phyloP scores from a whole-genome alignment of 2,797 vertebrate species.

The Xyrichtys novacula region DNA sequence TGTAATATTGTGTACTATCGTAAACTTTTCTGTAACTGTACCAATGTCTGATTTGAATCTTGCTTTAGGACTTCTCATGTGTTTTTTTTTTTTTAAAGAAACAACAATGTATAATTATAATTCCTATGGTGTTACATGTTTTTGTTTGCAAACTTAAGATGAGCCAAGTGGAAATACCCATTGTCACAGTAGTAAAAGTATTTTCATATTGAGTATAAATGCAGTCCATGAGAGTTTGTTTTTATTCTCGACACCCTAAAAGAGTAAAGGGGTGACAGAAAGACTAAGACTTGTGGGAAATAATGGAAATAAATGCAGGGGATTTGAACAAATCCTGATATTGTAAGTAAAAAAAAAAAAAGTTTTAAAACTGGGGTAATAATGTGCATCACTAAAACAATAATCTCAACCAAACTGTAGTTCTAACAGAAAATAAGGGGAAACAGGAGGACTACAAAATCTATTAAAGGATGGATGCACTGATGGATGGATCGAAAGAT shows the following conservation, averaged over 20 bases:
- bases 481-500: no score
- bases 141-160: conserved; percentile 77
- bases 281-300: not conserved
- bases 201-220: conserved; percentile 83
- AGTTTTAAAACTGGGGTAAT: conserved; percentile 2
- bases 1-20: conserved; percentile 85
- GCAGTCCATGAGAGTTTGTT: conserved; percentile 51
- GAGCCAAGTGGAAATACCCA: conserved; percentile 79
- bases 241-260: conserved; percentile 40
- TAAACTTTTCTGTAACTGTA: conserved; percentile 83
- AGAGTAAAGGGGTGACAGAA: not conserved
- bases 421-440: not conserved
- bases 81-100: conserved; percentile 64
- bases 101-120: conserved; percentile 70
- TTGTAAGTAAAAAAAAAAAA: not conserved
- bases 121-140: conserved; percentile 76
- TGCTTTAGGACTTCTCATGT: conserved; percentile 67
- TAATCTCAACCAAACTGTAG: not conserved
- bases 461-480: no score
- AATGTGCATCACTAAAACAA: not conserved
- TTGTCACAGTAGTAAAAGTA: conserved; percentile 83
- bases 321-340: not conserved
- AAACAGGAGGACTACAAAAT: no score
- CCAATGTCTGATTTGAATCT: conserved; percentile 74
- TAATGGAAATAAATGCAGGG: not conserved